Percentiles rank a stretch among this genome's conserved stretches.
phyloP scores from a whole-genome alignment of 2,113 vertebrate species.

The human (Homo sapiens) region GRCh38 chr6:151111001-151111500 shows the following conservation, averaged over 20 bases:
- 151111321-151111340: rapidly evolving
- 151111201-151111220: neutral
- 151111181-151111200: neutral
- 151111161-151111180: too few relatives aligned
- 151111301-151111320: neutral
- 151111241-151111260: neutral
- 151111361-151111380: neutral
- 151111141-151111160: neutral
- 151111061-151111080: too few relatives aligned
- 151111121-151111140: neutral
- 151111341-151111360: neutral
- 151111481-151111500: too few relatives aligned
- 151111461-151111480: neutral
- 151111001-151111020: too few relatives aligned
- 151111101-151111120: neutral
- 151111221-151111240: neutral
- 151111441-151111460: neutral
- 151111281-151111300: neutral
- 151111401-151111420: neutral
- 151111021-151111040: too few relatives aligned
- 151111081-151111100: too few relatives aligned
- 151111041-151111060: too few relatives aligned
- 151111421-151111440: neutral
- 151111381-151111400: neutral
- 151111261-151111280: neutral